Base-by-base conservation (phyloP, 2,888 invertebrate species). In the Malthinus seriepunctatus region DNA sequence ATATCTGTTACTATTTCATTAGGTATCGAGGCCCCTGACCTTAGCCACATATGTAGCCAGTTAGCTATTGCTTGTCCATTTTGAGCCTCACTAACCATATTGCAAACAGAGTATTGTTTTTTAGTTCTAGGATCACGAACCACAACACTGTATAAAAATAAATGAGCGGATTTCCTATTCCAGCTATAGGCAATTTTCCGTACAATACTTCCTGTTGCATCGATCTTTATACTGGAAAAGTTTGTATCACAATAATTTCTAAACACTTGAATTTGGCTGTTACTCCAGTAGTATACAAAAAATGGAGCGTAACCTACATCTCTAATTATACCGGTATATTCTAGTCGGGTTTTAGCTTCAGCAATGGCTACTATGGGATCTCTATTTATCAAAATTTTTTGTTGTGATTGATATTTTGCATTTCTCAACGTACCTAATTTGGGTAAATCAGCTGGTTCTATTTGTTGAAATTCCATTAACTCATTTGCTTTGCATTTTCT, bases 1-100 rank as follows among this genome's bases (percentile, higher is more conserved):
- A 51, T 56, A 35, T 56, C 56, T 10, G 32, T 42, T 2, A 51
- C 50, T n/a, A 56, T 50, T 51, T 56, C 44, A 35, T 39, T 31
- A 3, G 56, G 56, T 9, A 23, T 11, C 33, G 10, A 8, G 4
- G 51, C 33, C 2, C 44, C 44, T 12, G 15, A 34, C 32, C 15
- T 11, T 15, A 37, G 9, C 56, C 51, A 51, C 3, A 31, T 45
- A 10, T 15, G 35, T 14, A 56, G 31, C 56, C 51, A 56, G 32
- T 31, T 11, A 9, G 8, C n/a, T 37, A 56, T 56, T 8, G 10
- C 39, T 23, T 32, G 23, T 23, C 35, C 35, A 8, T 32, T 45
- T 8, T 56, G 45, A 23, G 37, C 9, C 11, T 56, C 56, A n/a
- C 23, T 42, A 9, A 56, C 14, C 56, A 56, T 56, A 9, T 33